These are phyloP conservation scores for Xylophagus ater DNA, from an alignment of 2,888 invertebrate genomes.

Conservation along the genomic window DNA sequence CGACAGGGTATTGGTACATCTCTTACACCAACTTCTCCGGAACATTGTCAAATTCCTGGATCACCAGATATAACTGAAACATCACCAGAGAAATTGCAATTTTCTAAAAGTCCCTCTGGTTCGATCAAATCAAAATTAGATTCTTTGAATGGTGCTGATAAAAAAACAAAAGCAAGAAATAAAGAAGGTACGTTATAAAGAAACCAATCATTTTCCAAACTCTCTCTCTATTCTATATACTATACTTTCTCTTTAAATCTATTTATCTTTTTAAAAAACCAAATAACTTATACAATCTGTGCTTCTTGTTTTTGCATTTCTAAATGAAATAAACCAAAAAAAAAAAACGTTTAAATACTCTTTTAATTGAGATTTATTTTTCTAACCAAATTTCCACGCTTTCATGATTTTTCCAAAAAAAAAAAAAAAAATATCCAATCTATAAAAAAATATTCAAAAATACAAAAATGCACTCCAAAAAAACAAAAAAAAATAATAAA, in stretches of 20 bases:
- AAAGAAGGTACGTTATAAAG: slow-evolving; percentile 32
- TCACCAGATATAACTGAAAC: slow-evolving; percentile 27
- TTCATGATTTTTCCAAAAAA: slow-evolving; percentile 13
- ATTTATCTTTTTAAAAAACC: slow-evolving; percentile 1
- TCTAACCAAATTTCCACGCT: slow-evolving; percentile 18
- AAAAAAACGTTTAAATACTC: too few species aligned
- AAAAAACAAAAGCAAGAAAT: slow-evolving; percentile 35
- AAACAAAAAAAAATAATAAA: slow-evolving; percentile 4
- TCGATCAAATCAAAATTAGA: slow-evolving; percentile 46
- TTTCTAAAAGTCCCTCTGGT: slow-evolving; percentile 44
- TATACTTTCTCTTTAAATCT: neutral
- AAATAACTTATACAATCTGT: slow-evolving; percentile 3
- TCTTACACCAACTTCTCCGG: slow-evolving; percentile 32
- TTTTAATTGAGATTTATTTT: slow-evolving; percentile 6
- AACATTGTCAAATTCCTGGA: slow-evolving; percentile 33
- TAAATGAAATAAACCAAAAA: neutral
- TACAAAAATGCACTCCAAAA: neutral
- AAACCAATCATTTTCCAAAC: neutral
- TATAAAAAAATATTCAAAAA: neutral
- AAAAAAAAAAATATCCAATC: slow-evolving; percentile 5
- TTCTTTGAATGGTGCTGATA: slow-evolving; percentile 28
- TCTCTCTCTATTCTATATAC: slow-evolving; percentile 1
- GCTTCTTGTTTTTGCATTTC: slow-evolving; percentile 3
- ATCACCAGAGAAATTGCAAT: slow-evolving; percentile 34
- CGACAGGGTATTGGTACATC: slow-evolving; percentile 38